A percentile compares a stretch with the other conserved stretches of the same genome.
These are phyloP conservation scores for Diabrotica balteata DNA, from an alignment of 2,888 invertebrate species.

Conservation along the genomic window DNA sequence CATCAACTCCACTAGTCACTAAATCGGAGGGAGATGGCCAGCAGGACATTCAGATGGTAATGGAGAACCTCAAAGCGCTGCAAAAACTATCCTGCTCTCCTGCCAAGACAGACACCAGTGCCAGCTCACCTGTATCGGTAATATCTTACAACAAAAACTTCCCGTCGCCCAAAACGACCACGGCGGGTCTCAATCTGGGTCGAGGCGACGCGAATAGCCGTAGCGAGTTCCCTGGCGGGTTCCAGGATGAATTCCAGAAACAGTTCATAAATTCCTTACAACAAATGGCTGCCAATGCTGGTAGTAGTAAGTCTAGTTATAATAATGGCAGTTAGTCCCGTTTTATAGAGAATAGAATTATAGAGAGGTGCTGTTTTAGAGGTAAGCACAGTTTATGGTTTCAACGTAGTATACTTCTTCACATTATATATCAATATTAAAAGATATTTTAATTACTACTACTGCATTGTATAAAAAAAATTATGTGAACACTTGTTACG, in stretches of 20 bases:
- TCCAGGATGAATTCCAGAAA: slow-evolving; percentile 59
- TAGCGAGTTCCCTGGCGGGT: slow-evolving; percentile 45
- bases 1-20: slow-evolving; percentile 21
- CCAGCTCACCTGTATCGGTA: slow-evolving; percentile 56
- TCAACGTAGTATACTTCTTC: too few species aligned
- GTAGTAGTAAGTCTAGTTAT: slow-evolving; percentile 50
- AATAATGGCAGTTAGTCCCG: slow-evolving; percentile 54
- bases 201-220: slow-evolving; percentile 30
- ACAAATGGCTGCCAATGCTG: slow-evolving; percentile 34
- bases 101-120: slow-evolving; percentile 49
- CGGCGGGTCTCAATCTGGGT: slow-evolving; percentile 6
- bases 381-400: slow-evolving; percentile 12
- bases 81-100: slow-evolving; percentile 58
- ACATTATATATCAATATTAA: too few species aligned
- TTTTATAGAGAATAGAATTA: slow-evolving; percentile 7
- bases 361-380: slow-evolving; percentile 19
- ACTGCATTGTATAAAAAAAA: too few species aligned
- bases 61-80: slow-evolving; percentile 61
- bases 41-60: slow-evolving; percentile 60
- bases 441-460: too few species aligned
- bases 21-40: slow-evolving; percentile 47
- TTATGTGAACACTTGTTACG: too few species aligned
- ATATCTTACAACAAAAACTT: slow-evolving; percentile 56
- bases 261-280: slow-evolving; percentile 52
- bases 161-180: slow-evolving; percentile 37